A percentile compares a stretch with the other conserved stretches of the same genome.
phyloP scores from a whole-genome alignment of 2,113 vertebrate genomes.

The Petrocephalus zakoni region DNA sequence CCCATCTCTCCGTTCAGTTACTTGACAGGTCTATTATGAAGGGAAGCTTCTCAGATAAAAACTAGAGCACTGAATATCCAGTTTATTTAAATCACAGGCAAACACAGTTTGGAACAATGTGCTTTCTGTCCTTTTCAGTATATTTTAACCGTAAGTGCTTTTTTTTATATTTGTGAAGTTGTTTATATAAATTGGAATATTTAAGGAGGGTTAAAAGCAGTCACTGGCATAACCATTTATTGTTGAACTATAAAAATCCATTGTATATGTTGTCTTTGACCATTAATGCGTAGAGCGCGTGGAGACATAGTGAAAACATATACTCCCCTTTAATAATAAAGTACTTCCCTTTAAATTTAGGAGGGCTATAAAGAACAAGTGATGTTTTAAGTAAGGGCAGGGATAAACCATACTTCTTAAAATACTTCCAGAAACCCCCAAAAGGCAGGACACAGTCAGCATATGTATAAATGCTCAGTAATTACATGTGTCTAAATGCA shows the following conservation, averaged over 20 bases:
- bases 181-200: not conserved
- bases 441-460: slow-evolving; percentile 4
- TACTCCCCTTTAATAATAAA: slow-evolving; percentile 16
- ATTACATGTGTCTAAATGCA: slow-evolving; percentile 25
- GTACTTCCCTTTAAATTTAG: not conserved
- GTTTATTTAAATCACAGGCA: slow-evolving; percentile 6
- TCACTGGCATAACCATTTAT: not conserved
- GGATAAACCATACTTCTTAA: slow-evolving; percentile 4
- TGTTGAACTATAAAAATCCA: not conserved
- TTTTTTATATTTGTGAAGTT: not conserved
- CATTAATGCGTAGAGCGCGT: not conserved
- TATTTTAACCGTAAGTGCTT: not conserved
- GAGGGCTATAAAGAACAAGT: not conserved
- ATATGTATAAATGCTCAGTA: slow-evolving; percentile 18
- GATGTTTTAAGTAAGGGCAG: not conserved
- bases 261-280: not conserved
- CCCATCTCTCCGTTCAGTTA: not conserved
- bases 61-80: not conserved
- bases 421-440: slow-evolving; percentile 4
- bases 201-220: not conserved
- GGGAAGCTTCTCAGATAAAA: not conserved
- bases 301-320: not conserved
- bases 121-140: not conserved
- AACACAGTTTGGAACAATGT: not conserved
- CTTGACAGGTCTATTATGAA: slow-evolving; percentile 1